Percentiles rank a stretch among this genome's conserved stretches.
These are phyloP conservation scores for Rhodeus uyekii DNA, from an alignment of 2,797 vertebrate species.

Conservation along the genomic window DNA sequence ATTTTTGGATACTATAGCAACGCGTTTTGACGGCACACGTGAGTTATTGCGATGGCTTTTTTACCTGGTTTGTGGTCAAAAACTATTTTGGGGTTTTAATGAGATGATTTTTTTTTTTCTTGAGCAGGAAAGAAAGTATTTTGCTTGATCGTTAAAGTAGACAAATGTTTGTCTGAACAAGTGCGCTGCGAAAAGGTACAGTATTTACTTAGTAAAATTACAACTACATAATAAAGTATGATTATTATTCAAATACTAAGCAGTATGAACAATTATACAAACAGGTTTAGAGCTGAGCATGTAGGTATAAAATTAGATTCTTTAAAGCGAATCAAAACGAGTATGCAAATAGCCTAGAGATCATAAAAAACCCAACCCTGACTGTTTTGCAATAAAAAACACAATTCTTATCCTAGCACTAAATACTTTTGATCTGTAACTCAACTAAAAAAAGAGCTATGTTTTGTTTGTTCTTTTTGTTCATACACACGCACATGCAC, in stretches of 20 bases:
- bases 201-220: neutral
- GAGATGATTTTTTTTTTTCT: neutral
- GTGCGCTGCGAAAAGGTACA: neutral
- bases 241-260: too few species aligned
- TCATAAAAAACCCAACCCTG: neutral
- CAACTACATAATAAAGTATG: neutral
- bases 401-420: neutral
- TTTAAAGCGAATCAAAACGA: neutral
- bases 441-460: neutral
- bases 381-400: neutral
- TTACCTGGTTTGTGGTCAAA: neutral
- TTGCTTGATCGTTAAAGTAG: neutral
- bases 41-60: slow-evolving; percentile 75
- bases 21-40: slow-evolving; percentile 98
- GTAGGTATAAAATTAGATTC: neutral
- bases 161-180: neutral
- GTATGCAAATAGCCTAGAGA: neutral
- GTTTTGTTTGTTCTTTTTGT: neutral
- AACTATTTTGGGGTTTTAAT: slow-evolving; percentile 4
- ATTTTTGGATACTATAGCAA: slow-evolving; percentile 97
- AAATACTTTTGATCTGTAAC: neutral
- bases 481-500: too few species aligned
- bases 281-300: neutral
- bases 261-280: neutral
- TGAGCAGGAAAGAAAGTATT: neutral